phyloP scores from a whole-genome alignment of 2,888 invertebrate genomes.

The Hymenopus coronatus region DNA sequence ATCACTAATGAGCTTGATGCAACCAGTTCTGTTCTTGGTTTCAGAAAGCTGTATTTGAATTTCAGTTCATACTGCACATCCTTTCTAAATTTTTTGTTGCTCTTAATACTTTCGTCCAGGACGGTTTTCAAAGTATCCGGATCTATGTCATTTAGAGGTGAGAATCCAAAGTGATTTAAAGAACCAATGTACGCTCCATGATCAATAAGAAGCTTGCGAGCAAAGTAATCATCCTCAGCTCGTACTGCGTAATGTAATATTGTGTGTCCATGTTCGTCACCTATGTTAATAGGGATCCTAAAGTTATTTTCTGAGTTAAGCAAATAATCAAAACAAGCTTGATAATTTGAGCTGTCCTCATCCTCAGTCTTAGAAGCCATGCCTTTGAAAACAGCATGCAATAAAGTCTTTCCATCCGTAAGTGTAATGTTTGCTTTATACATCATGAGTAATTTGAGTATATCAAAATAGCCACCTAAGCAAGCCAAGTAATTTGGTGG shows the following conservation, averaged over 20 bases:
- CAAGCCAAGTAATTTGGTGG: not conserved
- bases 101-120: not conserved
- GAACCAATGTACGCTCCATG: not conserved
- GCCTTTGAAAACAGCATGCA: not conserved
- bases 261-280: not conserved
- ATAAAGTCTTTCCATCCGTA: not conserved
- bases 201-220: not conserved
- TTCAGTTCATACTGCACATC: not conserved
- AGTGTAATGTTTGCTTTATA: not conserved
- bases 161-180: not conserved
- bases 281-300: not conserved
- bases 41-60: not conserved
- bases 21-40: not conserved
- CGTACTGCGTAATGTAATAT: not conserved
- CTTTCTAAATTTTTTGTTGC: not conserved
- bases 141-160: conserved; percentile 1
- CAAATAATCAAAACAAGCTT: not conserved
- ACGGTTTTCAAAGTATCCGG: not conserved
- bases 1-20: not conserved
- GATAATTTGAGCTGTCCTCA: not conserved
- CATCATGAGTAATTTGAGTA: not conserved
- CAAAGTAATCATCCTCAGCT: not conserved
- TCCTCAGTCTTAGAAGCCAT: not conserved
- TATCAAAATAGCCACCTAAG: not conserved
- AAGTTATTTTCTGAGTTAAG: not conserved